A percentile compares a stretch with the other conserved stretches of the same genome.
Evolutionary conservation across 2,888 invertebrate species (phyloP).

Genomic region (Rapana venosa): DNA sequence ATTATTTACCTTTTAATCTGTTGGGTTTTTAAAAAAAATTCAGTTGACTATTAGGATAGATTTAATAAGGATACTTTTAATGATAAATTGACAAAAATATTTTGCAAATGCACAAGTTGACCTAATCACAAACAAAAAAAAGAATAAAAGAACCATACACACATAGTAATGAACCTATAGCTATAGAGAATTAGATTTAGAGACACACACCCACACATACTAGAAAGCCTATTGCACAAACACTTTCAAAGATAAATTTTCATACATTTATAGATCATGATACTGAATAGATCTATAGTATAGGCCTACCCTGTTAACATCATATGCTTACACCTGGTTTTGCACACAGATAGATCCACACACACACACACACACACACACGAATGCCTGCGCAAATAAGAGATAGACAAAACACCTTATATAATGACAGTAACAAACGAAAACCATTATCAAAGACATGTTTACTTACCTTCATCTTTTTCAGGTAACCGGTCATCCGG

Average conservation of each 20-base stretch:
- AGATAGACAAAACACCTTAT: too few relatives aligned
- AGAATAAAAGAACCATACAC: not conserved
- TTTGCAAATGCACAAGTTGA: not conserved
- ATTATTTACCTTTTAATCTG: too few relatives aligned
- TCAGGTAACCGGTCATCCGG: constrained; percentile 65
- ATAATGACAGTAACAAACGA: not conserved
- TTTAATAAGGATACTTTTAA: too few relatives aligned
- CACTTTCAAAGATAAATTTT: too few relatives aligned
- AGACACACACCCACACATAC: not conserved
- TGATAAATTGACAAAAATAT: not conserved
- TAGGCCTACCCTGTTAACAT: too few relatives aligned
- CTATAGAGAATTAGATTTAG: not conserved
- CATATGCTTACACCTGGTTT: too few relatives aligned
- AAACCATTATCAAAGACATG: not conserved
- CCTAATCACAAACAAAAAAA: not conserved
- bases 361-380: constrained; percentile 1
- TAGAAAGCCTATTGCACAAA: too few relatives aligned
- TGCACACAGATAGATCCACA: not conserved
- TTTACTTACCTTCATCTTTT: constrained; percentile 67
- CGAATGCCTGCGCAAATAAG: not conserved
- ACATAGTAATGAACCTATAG: not conserved
- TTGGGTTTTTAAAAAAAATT: too few relatives aligned
- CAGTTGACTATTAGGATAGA: too few relatives aligned
- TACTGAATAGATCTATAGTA: not conserved
- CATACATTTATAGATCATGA: not conserved